Percentiles rank a stretch among this genome's conserved stretches.
Conservation (phyloP, 2,113 vertebrate genomes). For the Chaetorhynchus papuensis region DNA sequence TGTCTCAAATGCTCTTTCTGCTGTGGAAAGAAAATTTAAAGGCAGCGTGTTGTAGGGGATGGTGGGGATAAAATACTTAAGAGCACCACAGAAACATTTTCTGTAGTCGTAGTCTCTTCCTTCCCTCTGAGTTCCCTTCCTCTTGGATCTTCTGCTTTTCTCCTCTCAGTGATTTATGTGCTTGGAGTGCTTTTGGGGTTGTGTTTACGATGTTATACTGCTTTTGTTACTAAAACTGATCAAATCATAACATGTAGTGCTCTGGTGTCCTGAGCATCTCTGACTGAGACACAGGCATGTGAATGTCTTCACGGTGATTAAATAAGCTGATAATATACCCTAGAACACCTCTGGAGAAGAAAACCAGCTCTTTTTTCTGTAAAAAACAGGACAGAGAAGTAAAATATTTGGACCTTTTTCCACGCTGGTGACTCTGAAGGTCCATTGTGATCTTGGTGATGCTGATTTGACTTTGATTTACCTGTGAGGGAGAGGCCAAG, state of each 20-base stretch:
- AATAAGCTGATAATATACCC: background rate
- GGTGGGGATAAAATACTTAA: background rate
- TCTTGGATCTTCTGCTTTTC: background rate
- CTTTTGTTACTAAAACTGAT: background rate
- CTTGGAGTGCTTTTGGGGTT: background rate
- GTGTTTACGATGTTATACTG: background rate
- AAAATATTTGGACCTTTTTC: background rate
- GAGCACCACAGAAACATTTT: background rate
- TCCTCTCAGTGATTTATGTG: background rate
- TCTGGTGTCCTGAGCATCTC: background rate
- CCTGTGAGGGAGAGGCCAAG: background rate
- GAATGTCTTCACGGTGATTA: background rate
- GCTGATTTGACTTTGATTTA: background rate
- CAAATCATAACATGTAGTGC: background rate
- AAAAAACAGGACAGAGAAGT: background rate
- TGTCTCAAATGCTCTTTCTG: constrained; percentile 32
- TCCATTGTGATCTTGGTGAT: background rate
- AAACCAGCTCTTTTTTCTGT: background rate
- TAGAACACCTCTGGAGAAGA: background rate
- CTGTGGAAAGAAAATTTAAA: background rate
- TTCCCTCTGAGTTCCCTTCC: background rate
- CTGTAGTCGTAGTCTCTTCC: background rate
- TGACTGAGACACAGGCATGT: background rate
- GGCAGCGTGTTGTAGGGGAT: background rate
- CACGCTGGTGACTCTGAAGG: background rate